phyloP scores from a whole-genome alignment of 1,140 invertebrate species.

The Drosophila erecta region DNA sequence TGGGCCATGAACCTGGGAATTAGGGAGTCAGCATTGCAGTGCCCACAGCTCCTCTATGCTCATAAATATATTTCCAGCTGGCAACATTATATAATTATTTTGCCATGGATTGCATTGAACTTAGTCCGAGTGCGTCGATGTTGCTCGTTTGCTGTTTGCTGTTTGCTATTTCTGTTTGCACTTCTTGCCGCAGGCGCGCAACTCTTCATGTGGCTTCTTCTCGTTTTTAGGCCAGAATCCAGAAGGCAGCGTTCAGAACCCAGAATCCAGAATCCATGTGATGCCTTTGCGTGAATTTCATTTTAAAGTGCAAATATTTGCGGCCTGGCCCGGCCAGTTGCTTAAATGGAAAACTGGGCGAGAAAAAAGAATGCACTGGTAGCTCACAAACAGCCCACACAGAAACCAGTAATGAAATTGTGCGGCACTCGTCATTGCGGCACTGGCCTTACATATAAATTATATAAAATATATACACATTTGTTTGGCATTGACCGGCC shows the following conservation, averaged over 20 bases:
- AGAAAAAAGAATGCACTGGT: constrained; percentile 16
- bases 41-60: constrained; percentile 21
- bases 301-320: constrained; percentile 80
- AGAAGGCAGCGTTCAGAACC: not conserved
- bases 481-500: constrained; percentile 18
- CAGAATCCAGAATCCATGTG: constrained; percentile 42
- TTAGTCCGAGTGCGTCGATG: constrained; percentile 28
- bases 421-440: constrained; percentile 53
- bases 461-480: constrained; percentile 35
- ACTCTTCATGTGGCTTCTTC: constrained; percentile 8
- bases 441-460: constrained; percentile 51
- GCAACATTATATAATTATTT: constrained; percentile 81
- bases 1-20: constrained; percentile 40
- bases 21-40: constrained; percentile 50
- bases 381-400: constrained; percentile 9
- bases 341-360: constrained; percentile 48
- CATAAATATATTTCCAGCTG: constrained; percentile 71
- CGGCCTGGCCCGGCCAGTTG: constrained; percentile 43
- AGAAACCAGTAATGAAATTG: constrained; percentile 69
- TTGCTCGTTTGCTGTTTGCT: constrained; percentile 18
- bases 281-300: constrained; percentile 53
- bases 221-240: constrained; percentile 57
- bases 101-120: constrained; percentile 45
- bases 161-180: constrained; percentile 2
- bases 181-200: constrained; percentile 30